Base-by-base conservation (phyloP, 1,140 invertebrate genomes). In the Schlechtendalia chinensis region DNA sequence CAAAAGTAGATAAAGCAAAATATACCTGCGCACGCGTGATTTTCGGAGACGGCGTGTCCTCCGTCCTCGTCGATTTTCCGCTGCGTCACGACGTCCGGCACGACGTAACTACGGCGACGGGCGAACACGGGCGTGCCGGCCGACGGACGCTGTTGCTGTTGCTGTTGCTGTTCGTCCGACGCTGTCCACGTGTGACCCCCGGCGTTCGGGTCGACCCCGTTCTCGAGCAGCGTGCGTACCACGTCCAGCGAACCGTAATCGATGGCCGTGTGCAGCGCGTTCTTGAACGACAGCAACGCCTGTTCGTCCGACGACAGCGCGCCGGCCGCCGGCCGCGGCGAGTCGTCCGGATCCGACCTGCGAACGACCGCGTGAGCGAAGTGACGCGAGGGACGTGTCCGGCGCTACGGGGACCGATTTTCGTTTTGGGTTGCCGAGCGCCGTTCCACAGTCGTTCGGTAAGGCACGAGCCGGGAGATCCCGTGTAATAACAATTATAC, bases 211-310 rank as follows among this genome's bases (percentile, higher is more conserved):
- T 89, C 88, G 29, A 90, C 86, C 11, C 88, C 87, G 83, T 88
- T 88, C 81, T 87, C 87, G 29, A 90, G 86, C 12, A 90, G 85
- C 0, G 89, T 85, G 16, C 88, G 85, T 0, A 88, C 85, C 1
- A 89, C 89, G 82, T 90, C 89, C 22, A 88, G 83, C 0, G 89
- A 86, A n/a, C 86, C 86, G 83, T 88, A 85, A 81, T 89, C 88
- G 22, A 90, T 87, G 5, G 89, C 89, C 65, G 89, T 84, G 84
- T 90, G 89, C 0, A 90, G 85, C 6, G 88, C 88, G 83, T 89
- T 90, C 81, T 85, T 86, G 83, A 90, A 89, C 32, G 89, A 86
- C 1, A 86, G 84, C 6, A 87, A 88, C 5, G 82, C 71, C 6
- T 53, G 59, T 0, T 69, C 82, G 16, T 80, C 81, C 6, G 74